Base-by-base conservation (phyloP, 2,113 vertebrate genomes). In the Danionella cerebrum region DNA sequence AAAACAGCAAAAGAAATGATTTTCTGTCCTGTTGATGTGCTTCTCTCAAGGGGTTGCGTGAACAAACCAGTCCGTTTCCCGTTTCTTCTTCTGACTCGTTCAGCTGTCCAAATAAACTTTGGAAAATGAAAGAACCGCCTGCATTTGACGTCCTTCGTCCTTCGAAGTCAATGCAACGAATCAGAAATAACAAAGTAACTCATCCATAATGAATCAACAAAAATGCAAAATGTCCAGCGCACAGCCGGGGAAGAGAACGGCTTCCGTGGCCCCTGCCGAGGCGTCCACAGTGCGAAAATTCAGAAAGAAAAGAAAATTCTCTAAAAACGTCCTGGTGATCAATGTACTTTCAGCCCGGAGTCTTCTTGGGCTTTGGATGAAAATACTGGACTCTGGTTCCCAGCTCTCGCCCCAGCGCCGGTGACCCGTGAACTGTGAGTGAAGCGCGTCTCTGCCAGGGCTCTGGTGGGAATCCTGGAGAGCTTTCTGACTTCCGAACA, bases 341-440 rank as follows among this genome's bases (percentile, higher is more conserved):
- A 13, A 45, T 16, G 6, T 2, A 4, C 45, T 45, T 27, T n/a
- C 41, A 58, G 38, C 45, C 58, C 58, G 25, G 13, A 31, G 39
- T 31, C 25, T 54, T 24, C 54, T 35, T 54, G 16, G 44, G 36
- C 25, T 55, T 44, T 31, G 16, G 38, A 67, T 22, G 22, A 6
- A 66, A 55, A 44, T 12, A 51, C 45, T 22, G 39, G 55, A 45
- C 18, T 12, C 39, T 67, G 11, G 24, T 67, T 55, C 53, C 51
- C 16, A 55, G 25, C 51, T 42, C 47, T 81, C 75, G 77, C 73
- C 85, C 76, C 76, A 60, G 58, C 79, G 82, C 24, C 60, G 57
- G 78, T 84, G 83, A 83, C 71, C 81, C 74, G 74, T 85, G 78
- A 84, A 83, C 79, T 80, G 68, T 44, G 71, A 68, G 63, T 71